These are phyloP conservation scores for Stichopus horrens DNA, from an alignment of 53 echinoderm and acorn worm species.

Conservation along the genomic window DNA sequence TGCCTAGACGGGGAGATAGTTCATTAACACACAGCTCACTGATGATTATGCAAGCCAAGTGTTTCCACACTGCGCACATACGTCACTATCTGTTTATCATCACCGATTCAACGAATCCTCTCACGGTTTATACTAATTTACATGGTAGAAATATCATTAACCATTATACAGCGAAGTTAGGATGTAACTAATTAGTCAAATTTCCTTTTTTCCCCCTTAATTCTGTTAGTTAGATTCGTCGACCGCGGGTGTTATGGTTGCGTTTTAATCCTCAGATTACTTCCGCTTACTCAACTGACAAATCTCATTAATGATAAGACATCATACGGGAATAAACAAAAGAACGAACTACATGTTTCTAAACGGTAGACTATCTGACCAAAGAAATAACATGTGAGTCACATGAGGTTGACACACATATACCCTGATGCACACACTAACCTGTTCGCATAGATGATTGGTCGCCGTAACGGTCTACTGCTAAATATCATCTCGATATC, in stretches of 20 bases:
- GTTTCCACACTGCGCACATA: no score
- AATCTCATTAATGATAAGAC: neutral
- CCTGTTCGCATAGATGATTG: neutral
- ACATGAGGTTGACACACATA: neutral
- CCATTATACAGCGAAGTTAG: neutral
- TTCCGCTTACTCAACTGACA: neutral
- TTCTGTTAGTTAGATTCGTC: neutral
- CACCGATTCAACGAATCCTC: no score
- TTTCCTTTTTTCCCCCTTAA: neutral
- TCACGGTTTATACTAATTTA: no score
- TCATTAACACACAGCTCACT: no score
- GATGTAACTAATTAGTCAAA: neutral
- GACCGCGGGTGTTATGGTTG: neutral
- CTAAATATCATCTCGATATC: no score
- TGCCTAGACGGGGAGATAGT: no score
- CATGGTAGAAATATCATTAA: no score
- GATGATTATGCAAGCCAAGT: no score
- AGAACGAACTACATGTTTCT: neutral
- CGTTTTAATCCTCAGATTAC: neutral
- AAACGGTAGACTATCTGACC: neutral
- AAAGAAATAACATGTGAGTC: neutral
- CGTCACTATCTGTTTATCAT: no score
- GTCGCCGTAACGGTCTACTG: no score
- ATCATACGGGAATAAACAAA: neutral
- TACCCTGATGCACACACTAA: neutral